A percentile compares a stretch with the other conserved stretches of the same genome.
phyloP scores from a whole-genome alignment of 1,140 invertebrate species.

The Triops longicaudatus region DNA sequence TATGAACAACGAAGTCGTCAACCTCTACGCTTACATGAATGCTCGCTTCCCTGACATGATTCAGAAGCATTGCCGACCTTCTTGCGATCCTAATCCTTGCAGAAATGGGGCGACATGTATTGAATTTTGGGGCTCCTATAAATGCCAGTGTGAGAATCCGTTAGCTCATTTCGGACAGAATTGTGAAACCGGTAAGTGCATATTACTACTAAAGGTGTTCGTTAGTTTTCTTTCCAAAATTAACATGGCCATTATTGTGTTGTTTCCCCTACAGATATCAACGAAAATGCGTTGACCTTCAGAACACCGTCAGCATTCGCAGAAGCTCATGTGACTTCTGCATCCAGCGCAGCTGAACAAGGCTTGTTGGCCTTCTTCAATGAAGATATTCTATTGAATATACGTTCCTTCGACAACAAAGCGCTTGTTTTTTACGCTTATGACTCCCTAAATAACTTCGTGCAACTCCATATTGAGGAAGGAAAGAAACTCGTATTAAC shows the following conservation, averaged over 20 bases:
- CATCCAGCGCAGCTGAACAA: constrained; percentile 49
- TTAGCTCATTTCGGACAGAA: constrained; percentile 81
- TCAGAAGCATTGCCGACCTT: constrained; percentile 83
- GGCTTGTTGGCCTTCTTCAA: constrained; percentile 60
- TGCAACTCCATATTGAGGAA: constrained; percentile 74
- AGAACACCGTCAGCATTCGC: constrained; percentile 66
- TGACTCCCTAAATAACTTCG: constrained; percentile 88
- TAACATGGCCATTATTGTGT: constrained; percentile 17
- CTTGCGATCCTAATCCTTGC: constrained; percentile 86
- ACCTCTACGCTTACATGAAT: constrained; percentile 89
- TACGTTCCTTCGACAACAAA: constrained; percentile 73
- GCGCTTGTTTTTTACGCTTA: constrained; percentile 81
- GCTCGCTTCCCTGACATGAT: constrained; percentile 73
- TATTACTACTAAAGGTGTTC: constrained; percentile 17
- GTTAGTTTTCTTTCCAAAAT: constrained; percentile 14
- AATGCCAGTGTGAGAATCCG: constrained; percentile 61
- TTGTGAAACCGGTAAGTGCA: constrained; percentile 75
- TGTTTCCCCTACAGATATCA: constrained; percentile 62
- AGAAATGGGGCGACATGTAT: constrained; percentile 81
- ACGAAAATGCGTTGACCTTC: constrained; percentile 80
- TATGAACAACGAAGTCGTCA: constrained; percentile 79
- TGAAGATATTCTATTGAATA: constrained; percentile 71
- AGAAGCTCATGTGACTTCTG: constrained; percentile 56
- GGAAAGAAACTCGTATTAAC: constrained; percentile 65
- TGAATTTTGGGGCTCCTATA: constrained; percentile 84